phyloP scores from a whole-genome alignment of 2,797 vertebrate species.

The Syndactyla subalaris region DNA sequence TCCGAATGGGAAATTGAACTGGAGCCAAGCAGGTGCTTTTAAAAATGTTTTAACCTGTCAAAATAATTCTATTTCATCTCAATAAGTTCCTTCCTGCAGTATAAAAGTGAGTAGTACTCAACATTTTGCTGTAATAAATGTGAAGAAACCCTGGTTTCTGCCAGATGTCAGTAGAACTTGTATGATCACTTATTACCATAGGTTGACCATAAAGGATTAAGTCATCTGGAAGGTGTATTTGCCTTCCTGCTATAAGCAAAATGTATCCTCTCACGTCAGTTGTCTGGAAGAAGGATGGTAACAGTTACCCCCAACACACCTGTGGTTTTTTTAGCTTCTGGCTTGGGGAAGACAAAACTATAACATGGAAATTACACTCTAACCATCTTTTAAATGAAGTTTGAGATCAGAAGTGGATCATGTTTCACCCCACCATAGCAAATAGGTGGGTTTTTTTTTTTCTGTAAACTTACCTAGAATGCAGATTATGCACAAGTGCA shows the following conservation, averaged over 20 bases:
- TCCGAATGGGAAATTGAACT: background rate
- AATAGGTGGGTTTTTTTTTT: background rate
- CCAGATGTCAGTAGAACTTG: background rate
- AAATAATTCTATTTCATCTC: background rate
- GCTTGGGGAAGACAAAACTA: background rate
- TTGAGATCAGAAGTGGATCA: background rate
- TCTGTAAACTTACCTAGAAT: background rate
- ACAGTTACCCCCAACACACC: background rate
- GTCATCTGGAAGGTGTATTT: background rate
- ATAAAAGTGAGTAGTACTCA: background rate
- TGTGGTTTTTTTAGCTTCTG: background rate
- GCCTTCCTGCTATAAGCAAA: background rate
- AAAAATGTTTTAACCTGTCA: background rate
- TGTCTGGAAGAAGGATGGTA: background rate
- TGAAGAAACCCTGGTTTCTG: background rate
- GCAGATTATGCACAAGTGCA: background rate
- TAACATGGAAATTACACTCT: background rate
- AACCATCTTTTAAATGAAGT: background rate
- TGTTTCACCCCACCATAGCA: background rate
- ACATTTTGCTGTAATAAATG: background rate
- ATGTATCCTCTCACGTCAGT: background rate
- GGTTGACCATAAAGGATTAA: background rate
- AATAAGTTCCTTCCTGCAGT: background rate
- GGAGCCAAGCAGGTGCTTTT: background rate
- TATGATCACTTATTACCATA: background rate